Conservation (phyloP, 1,140 invertebrate genomes). For the Orussus abietinus region DNA sequence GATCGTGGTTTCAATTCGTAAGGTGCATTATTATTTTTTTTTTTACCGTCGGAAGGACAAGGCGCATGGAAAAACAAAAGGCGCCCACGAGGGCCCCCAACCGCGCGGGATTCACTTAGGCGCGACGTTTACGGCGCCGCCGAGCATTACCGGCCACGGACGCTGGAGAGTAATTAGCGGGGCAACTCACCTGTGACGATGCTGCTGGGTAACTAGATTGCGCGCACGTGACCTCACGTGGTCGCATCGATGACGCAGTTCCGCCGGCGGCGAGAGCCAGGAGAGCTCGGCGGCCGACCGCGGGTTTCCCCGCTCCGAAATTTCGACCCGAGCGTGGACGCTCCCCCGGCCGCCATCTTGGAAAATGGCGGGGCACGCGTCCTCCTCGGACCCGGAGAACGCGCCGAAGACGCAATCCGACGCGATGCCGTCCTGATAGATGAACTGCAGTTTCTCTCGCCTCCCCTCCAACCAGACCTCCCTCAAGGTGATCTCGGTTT, state of each 20-base stretch:
- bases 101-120: no score
- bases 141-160: no score
- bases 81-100: no score
- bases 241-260: conserved; percentile 29
- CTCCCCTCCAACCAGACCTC: conserved; percentile 50
- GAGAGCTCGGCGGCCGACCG: conserved; percentile 26
- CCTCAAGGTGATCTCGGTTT: conserved; percentile 38
- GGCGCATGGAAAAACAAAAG: no score
- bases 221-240: conserved; percentile 22
- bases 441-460: conserved; percentile 49
- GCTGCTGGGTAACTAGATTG: conserved; percentile 22
- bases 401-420: conserved; percentile 39
- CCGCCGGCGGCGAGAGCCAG: conserved; percentile 29
- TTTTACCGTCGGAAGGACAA: no score
- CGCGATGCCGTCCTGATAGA: conserved; percentile 44
- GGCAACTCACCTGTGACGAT: conserved; percentile 27
- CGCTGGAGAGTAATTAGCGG: no score
- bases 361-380: no score
- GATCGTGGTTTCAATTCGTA: no score
- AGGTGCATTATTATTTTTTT: no score
- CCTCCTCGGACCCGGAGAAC: conserved; percentile 13
- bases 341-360: not conserved
- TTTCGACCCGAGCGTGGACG: not conserved
- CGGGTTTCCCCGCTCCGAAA: no score
- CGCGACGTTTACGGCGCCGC: no score